A percentile compares a stretch with the other conserved stretches of the same genome.
Conservation (phyloP, 2,888 invertebrate genomes). For the Cantharis lateralis region DNA sequence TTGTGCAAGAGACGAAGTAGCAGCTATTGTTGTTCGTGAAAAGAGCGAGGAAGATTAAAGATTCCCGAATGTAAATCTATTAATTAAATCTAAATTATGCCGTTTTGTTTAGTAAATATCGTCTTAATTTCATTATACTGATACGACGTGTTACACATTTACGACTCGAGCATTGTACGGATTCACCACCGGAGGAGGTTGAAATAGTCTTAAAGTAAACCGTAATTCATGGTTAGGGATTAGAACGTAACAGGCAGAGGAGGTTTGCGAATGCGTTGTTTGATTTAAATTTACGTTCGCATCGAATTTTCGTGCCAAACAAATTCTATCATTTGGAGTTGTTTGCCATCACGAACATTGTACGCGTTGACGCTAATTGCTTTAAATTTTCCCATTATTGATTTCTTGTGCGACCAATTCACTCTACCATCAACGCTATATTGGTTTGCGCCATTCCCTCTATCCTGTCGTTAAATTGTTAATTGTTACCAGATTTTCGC, state of each 20-base stretch:
- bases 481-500: slow-evolving; percentile 27
- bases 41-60: background rate
- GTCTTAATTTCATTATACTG: background rate
- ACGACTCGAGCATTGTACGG: background rate
- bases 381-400: slow-evolving; percentile 30
- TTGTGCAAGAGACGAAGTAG: background rate
- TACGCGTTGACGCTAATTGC: slow-evolving; percentile 31
- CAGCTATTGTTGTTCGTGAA: background rate
- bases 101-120: background rate
- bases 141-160: slow-evolving; percentile 1
- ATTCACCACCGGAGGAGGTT: slow-evolving; percentile 9
- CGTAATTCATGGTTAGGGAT: slow-evolving; percentile 28
- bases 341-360: slow-evolving; percentile 26
- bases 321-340: slow-evolving; percentile 22
- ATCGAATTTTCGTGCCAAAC: slow-evolving; percentile 18
- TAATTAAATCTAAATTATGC: background rate
- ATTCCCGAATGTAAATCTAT: background rate
- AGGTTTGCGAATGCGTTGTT: slow-evolving; percentile 14
- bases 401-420: slow-evolving; percentile 26
- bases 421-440: slow-evolving; percentile 20
- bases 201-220: slow-evolving; percentile 23
- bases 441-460: slow-evolving; percentile 20
- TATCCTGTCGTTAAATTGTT: slow-evolving; percentile 24
- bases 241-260: slow-evolving; percentile 19
- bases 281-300: slow-evolving; percentile 21